Evolutionary conservation across 2,113 vertebrate species (phyloP), one percentile per base, ranked within the genome.

Genomic region (Campylorhamphus procurvoides): DNA sequence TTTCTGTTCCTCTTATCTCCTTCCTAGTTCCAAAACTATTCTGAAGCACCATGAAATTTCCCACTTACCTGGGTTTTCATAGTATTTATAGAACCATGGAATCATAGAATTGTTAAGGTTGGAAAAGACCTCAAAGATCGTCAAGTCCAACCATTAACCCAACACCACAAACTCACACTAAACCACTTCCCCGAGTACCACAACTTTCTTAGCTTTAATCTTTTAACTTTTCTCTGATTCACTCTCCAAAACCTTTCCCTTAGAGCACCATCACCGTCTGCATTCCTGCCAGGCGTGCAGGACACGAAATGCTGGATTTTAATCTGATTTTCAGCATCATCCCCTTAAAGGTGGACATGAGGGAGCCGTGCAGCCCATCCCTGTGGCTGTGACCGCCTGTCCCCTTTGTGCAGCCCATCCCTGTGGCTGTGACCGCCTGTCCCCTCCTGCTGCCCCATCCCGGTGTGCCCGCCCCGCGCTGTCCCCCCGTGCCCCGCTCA

Each of bases 401-500:
- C 25, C 49, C 25, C 25, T 15, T 12, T 8, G 25, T 50, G 49
- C 24, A 10, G 9, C 49, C 49, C 49, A 50, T 24, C 49, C 23
- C 49, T 50, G 24, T 50, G 40, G 14, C 40, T 42, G 44, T 46
- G 46, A 46, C 46, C 47, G 3, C 46, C 22, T 23, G 47, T 44
- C 47, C 47, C 47, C 47, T 49, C 47, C 10, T 49, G 47, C 23
- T 14, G 23, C 14, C 47, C 47, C 49, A 50, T 14, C 49, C 49
- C 49, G 14, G 13, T 15, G 40, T 42, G 40, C 12, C 40, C 40
- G 40, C 40, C 14, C 40, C 13, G 40, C 40, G 40, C 40, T 42
- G 40, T 42, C 33, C 62, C 33, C 62, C 3, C 62, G 4, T 16
- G 10, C 29, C 18, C 33, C 35, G 28, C 95, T 97, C 89, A 99